Percentiles rank a stretch among this genome's conserved stretches.
Evolutionary conservation across 2,113 vertebrate species (phyloP).

Genomic region (Taxidea taxus): DNA sequence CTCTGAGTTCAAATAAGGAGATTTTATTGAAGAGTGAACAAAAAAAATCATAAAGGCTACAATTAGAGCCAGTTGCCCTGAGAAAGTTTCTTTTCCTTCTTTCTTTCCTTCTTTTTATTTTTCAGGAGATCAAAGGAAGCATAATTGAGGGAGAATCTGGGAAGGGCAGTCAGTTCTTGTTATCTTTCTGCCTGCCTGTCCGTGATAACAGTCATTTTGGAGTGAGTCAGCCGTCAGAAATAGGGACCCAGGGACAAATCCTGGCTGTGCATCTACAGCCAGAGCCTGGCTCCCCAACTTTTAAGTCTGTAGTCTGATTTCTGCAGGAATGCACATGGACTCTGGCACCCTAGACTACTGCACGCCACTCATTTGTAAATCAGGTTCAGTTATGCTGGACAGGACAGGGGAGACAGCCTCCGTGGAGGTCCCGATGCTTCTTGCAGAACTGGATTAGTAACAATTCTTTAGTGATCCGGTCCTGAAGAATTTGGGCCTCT

Average conservation of each 20-base stretch:
- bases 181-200: slow-evolving; percentile 70
- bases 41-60: slow-evolving; percentile 34
- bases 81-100: slow-evolving; percentile 13
- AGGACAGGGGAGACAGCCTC: background rate
- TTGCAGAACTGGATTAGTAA: background rate
- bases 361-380: background rate
- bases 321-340: background rate
- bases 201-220: slow-evolving; percentile 76
- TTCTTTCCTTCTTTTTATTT: background rate
- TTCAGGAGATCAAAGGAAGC: slow-evolving; percentile 38
- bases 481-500: background rate
- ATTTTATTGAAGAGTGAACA: slow-evolving; percentile 32
- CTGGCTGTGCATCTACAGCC: background rate
- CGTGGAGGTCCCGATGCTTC: background rate
- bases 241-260: slow-evolving; percentile 54
- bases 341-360: background rate
- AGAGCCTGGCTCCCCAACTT: background rate
- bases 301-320: background rate
- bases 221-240: slow-evolving; percentile 72
- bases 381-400: background rate
- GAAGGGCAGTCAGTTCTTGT: background rate
- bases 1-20: slow-evolving; percentile 56
- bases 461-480: background rate
- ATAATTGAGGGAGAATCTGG: slow-evolving; percentile 37
- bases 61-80: slow-evolving; percentile 51